A percentile compares a stretch with the other conserved stretches of the same genome.
Conservation (phyloP, 2,888 invertebrate species). For the Coremacera marginata region DNA sequence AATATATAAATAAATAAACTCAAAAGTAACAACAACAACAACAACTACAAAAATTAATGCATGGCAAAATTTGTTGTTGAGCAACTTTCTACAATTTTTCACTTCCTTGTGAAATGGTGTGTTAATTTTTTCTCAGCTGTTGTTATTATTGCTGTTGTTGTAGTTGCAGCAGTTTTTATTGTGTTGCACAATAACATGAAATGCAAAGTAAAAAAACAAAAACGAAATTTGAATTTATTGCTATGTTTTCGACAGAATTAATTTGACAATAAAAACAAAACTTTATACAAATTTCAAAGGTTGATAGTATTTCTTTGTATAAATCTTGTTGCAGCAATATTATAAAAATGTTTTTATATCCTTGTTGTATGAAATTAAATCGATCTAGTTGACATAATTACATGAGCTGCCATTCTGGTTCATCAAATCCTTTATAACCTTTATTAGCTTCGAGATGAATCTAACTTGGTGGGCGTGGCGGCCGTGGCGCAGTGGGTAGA, state of each 20-base stretch:
- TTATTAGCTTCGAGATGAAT: too few relatives aligned
- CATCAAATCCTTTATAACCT: too few relatives aligned
- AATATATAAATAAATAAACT: constrained; percentile 24
- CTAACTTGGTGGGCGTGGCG: too few relatives aligned
- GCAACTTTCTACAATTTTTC: constrained; percentile 54
- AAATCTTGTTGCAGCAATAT: not conserved
- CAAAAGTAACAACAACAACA: constrained; percentile 18
- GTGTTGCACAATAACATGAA: constrained; percentile 5
- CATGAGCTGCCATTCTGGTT: too few relatives aligned
- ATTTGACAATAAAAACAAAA: not conserved
- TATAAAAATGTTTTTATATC: too few relatives aligned
- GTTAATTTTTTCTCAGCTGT: not conserved
- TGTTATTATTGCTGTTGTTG: constrained; percentile 3
- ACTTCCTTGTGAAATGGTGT: constrained; percentile 58
- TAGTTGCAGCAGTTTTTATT: not conserved
- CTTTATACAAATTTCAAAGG: not conserved
- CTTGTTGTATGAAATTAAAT: too few relatives aligned
- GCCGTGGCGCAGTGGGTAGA: too few relatives aligned
- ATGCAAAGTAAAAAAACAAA: not conserved
- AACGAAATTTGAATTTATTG: not conserved
- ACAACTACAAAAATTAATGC: constrained; percentile 14
- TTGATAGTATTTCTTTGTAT: too few relatives aligned
- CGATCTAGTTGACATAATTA: too few relatives aligned
- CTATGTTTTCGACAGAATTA: too few relatives aligned
- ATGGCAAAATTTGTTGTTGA: constrained; percentile 19